Evolutionary conservation across 2,797 vertebrate species (phyloP).

Genomic region (Cryptoprocta ferox): DNA sequence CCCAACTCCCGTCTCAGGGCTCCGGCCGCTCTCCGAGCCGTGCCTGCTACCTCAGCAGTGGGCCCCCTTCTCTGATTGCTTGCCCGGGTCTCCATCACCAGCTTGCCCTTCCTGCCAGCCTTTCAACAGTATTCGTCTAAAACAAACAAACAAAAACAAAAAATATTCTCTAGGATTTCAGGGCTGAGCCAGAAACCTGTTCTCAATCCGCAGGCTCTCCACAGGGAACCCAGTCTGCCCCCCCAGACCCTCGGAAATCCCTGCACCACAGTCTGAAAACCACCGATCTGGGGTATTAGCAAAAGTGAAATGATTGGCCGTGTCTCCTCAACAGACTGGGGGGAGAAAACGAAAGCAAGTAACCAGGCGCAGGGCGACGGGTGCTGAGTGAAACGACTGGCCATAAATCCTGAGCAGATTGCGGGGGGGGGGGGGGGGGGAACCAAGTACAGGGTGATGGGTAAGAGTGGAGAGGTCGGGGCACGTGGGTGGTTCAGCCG

Average conservation of each 20-base stretch:
- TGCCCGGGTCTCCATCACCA: background rate
- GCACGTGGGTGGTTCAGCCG: no score
- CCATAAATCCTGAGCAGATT: background rate
- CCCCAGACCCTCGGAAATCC: background rate
- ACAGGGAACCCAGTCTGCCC: background rate
- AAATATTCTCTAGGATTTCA: background rate
- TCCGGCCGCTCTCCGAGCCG: background rate
- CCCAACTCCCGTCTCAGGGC: background rate
- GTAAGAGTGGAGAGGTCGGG: background rate
- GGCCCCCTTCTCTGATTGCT: background rate
- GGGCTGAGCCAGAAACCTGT: background rate
- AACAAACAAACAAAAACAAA: background rate
- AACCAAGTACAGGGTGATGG: background rate
- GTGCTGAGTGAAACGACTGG: background rate
- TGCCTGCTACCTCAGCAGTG: background rate
- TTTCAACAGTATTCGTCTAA: background rate
- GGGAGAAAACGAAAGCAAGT: background rate
- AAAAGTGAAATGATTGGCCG: background rate
- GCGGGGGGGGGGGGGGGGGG: no score
- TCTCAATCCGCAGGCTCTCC: background rate
- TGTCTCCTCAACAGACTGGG: background rate
- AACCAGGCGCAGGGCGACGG: background rate
- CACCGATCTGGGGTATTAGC: background rate
- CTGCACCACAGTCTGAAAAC: background rate
- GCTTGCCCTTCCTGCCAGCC: background rate